These are phyloP conservation scores for Limonius californicus DNA, from an alignment of 1,140 invertebrate genomes.

Conservation along the genomic window DNA sequence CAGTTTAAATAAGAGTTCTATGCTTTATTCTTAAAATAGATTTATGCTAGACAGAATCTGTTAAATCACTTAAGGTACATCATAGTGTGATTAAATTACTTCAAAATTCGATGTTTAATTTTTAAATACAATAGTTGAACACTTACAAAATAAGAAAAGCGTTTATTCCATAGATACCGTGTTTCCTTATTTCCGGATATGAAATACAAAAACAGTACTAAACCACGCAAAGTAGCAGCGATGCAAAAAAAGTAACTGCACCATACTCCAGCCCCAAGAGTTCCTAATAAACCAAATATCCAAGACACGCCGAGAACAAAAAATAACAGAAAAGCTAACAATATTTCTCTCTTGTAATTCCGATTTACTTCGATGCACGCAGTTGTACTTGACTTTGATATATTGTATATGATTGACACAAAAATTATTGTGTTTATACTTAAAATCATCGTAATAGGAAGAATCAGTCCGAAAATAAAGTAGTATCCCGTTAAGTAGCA, in stretches of 20 bases:
- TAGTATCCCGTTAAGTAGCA: neutral
- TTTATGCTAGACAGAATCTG: too few species aligned
- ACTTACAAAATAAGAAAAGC: too few species aligned
- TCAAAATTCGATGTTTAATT: too few species aligned
- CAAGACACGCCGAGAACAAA: constrained; percentile 61
- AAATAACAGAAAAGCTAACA: constrained; percentile 58
- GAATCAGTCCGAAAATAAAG: neutral
- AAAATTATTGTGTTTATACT: neutral
- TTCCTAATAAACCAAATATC: constrained; percentile 59
- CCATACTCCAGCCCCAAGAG: constrained; percentile 48
- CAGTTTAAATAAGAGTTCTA: too few species aligned
- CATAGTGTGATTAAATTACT: too few species aligned
- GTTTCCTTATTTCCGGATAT: constrained; percentile 53
- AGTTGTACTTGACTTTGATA: neutral
- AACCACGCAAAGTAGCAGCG: constrained; percentile 51
- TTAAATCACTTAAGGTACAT: too few species aligned
- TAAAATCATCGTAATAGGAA: neutral
- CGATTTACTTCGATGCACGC: too few species aligned
- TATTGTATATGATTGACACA: neutral
- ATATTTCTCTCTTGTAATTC: constrained; percentile 43
- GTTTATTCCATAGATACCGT: constrained; percentile 49
- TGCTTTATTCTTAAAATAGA: too few species aligned
- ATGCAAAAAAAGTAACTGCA: constrained; percentile 56
- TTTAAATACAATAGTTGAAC: too few species aligned
- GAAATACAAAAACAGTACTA: constrained; percentile 53